Base-by-base conservation (phyloP, 1,140 invertebrate species). In the Platorchestia sp. region DNA sequence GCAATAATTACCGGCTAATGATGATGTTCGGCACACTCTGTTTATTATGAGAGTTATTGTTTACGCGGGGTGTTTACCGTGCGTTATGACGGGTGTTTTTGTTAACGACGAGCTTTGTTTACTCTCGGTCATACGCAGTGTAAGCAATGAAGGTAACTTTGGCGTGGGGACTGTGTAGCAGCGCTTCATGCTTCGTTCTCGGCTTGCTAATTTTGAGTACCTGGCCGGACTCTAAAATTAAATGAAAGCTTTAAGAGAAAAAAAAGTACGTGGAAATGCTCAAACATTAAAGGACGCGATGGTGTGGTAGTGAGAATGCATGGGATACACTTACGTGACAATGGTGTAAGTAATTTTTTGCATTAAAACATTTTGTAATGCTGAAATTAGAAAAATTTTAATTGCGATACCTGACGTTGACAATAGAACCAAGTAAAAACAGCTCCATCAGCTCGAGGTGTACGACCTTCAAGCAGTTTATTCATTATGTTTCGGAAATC, bases 1-100 rank as follows among this genome's bases (percentile, higher is more conserved):
- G 91, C 40, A 93, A 93, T 93, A 93, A 93, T 93, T 93, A 93
- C 91, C 45, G 91, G 91, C 91, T 93, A 93, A 93, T 93, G 91
- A 93, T 93, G 91, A 93, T 93, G 91, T 47, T 47, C 91, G 43
- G 91, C 91, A 93, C 91, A 47, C 91, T 93, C 44, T 93, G 91
- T 93, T 93, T 93, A 47, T 93, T 93, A 93, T 47, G 43, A 19
- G 45, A 47, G 91, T 44, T 93, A 90, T 93, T 93, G 91, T 93
- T 93, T 93, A 93, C 91, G 40, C 45, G 44, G 87, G 91, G 43
- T 93, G 91, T 93, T 93, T 93, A 93, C 91, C 5, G 43, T 0
- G 91, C 45, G 91, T 93, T 93, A 93, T 93, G 91, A 47, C 43
- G 43, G 91, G 91, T 93, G 91, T 93, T 93, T 93, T 93, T 93